A percentile compares a stretch with the other conserved stretches of the same genome.
Conservation (phyloP, 2,797 vertebrate species). For the Mycteria americana region DNA sequence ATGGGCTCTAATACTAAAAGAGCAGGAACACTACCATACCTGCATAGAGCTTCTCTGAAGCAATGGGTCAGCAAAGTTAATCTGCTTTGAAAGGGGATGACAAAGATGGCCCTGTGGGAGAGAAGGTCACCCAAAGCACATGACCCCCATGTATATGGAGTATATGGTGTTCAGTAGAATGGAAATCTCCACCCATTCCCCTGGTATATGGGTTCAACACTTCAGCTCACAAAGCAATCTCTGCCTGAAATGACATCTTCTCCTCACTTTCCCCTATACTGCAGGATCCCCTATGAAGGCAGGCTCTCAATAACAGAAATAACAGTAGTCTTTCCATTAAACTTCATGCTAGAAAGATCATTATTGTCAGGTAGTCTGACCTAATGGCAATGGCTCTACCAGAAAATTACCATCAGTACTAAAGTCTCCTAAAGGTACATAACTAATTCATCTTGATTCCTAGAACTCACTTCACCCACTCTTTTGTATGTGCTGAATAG, state of each 20-base stretch:
- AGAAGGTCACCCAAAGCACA: neutral
- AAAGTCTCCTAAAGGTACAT: neutral
- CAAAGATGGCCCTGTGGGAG: neutral
- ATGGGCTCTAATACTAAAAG: neutral
- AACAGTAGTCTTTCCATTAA: neutral
- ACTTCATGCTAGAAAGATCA: neutral
- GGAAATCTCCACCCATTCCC: neutral
- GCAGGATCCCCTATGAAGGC: neutral
- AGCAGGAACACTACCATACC: neutral
- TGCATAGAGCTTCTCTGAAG: neutral
- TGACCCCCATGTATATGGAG: accelerated
- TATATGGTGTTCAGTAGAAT: neutral
- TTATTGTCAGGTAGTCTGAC: neutral
- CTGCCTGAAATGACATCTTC: neutral
- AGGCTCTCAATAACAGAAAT: neutral
- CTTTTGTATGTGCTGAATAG: neutral
- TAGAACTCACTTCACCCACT: neutral
- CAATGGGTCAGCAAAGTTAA: accelerated
- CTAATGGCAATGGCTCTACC: neutral
- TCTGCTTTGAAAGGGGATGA: neutral
- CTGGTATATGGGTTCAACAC: neutral
- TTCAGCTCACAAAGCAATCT: neutral
- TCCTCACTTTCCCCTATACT: neutral
- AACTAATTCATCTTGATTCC: neutral
- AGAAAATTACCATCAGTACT: neutral